These are phyloP conservation scores for Holocentrus rufus DNA, from an alignment of 2,797 vertebrate genomes.

Conservation along the genomic window DNA sequence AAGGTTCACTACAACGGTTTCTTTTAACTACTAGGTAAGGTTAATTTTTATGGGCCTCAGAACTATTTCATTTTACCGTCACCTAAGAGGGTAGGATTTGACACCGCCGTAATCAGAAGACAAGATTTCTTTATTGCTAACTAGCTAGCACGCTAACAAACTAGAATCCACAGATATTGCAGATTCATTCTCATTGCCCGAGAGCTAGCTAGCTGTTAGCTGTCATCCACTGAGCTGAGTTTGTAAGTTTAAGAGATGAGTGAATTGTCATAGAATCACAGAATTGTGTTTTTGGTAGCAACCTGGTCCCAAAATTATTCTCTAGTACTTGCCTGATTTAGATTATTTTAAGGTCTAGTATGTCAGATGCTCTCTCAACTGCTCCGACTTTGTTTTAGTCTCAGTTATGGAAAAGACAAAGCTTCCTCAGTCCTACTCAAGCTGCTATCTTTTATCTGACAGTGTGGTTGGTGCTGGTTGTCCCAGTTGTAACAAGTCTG, in stretches of 20 bases:
- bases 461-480: background rate
- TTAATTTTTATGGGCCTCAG: fast-evolving
- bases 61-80: fast-evolving
- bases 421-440: no score
- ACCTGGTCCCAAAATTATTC: background rate
- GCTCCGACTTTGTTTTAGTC: no score
- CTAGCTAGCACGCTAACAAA: conserved; percentile 44
- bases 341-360: background rate
- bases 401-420: background rate
- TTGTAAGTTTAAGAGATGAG: background rate
- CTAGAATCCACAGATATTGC: conserved; percentile 65
- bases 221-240: background rate
- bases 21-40: conserved; percentile 28
- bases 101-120: background rate
- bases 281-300: background rate
- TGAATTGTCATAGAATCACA: background rate
- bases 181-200: conserved; percentile 73
- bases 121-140: conserved; percentile 36
- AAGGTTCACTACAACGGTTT: background rate
- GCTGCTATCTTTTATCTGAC: background rate
- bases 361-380: background rate
- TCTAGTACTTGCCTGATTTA: background rate
- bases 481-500: background rate
- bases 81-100: background rate
- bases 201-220: conserved; percentile 46